Base-by-base conservation (phyloP, 2,113 vertebrate genomes). In the Hepsetus odoe region DNA sequence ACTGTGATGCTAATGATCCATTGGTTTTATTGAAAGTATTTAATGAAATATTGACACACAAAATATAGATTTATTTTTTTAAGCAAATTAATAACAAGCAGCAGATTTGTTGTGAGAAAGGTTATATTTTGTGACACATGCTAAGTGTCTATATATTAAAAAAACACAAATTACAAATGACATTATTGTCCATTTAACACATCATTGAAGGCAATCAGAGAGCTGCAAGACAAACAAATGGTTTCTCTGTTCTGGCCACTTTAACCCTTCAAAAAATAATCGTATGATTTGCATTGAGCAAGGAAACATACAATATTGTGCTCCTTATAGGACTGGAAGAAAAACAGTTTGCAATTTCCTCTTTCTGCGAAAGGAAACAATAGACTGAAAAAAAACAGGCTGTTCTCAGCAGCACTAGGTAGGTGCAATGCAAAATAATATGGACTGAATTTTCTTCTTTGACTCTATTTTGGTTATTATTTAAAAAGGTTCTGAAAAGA, bases 251-350 rank as follows among this genome's bases (percentile, higher is more conserved):
- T n/a, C n/a, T n/a, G n/a, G n/a, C 35, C 4, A 6, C 14, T 44
- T 75, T 67, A 49, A 32, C 49, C 11, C 18, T 59, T 74, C 58
- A 62, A 33, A 59, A 74, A 59, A 74, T 64, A 6, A 35, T n/a
- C 28, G 11, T 16, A 32, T 51, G 72, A 64, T 64, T 62, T 61
- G 40, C 38, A 51, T 49, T 30, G 33, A 62, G 33, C n/a, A 49
- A 72, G 32, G 8, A n/a, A 30, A 59, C 30, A 20, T 12, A 73
- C n/a, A 35, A 30, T 62, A 20, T 22, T 74, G 20, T 49, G 40
- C 14, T 18, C 28, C 56, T 46, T 61, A 20, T 14, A 10, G 24
- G 69, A 53, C 56, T 28, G 58, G 14, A 18, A 61, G 16, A 32
- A 59, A 26, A 28, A 20, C n/a, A n/a, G 26, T 24, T 10, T 56